Evolutionary conservation across 2,113 vertebrate species (phyloP).

Genomic region (Callopanchax toddi): DNA sequence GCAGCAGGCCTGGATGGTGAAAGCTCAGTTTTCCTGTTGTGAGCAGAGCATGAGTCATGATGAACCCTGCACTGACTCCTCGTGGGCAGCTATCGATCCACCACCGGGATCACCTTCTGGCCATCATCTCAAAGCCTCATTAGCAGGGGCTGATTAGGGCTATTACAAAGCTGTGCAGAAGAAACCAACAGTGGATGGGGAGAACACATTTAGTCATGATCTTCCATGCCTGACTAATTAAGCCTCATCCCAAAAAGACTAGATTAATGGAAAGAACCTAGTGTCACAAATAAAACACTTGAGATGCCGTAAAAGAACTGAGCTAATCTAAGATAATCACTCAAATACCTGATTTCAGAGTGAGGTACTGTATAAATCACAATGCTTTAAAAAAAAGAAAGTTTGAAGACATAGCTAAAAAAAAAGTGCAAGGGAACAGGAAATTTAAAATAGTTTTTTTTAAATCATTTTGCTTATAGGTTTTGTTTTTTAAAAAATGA

Average conservation of each 20-base stretch:
- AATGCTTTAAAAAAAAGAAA: no score
- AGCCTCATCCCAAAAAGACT: constrained; percentile 19
- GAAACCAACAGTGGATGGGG: constrained; percentile 33
- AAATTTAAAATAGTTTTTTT: background rate
- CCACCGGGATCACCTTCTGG: constrained; percentile 72
- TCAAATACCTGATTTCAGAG: no score
- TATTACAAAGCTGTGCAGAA: constrained; percentile 48
- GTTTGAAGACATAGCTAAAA: background rate
- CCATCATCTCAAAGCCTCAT: constrained; percentile 71
- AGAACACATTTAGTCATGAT: constrained; percentile 42
- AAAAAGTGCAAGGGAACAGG: background rate
- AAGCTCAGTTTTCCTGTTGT: constrained; percentile 53
- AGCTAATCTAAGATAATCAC: background rate
- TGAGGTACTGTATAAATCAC: no score
- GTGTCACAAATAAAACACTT: constrained; percentile 21
- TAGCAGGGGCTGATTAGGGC: constrained; percentile 71
- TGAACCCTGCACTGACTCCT: constrained; percentile 66
- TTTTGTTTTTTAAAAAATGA: background rate
- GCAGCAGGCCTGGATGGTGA: constrained; percentile 13
- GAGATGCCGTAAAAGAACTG: background rate
- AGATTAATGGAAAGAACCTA: constrained; percentile 15
- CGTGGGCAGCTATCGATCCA: constrained; percentile 72
- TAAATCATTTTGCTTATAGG: background rate
- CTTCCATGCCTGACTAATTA: constrained; percentile 36
- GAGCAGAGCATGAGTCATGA: constrained; percentile 59